Evolutionary conservation across 2,888 invertebrate genomes (phyloP).

Genomic region (Hypercompe scribonia): DNA sequence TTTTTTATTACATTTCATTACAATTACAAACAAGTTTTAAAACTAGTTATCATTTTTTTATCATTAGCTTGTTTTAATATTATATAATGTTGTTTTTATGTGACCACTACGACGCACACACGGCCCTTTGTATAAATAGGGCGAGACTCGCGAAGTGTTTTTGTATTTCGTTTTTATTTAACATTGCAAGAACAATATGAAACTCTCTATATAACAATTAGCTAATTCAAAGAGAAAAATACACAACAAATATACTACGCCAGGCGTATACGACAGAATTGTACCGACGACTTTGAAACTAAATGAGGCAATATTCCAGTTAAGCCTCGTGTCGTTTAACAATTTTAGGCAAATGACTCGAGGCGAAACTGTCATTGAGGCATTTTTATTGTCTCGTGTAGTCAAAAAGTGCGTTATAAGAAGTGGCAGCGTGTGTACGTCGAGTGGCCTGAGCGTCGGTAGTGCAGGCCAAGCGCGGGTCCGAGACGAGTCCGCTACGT

Average conservation of each 20-base stretch:
- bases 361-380: neutral
- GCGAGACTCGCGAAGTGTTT: constrained; percentile 33
- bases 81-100: constrained; percentile 55
- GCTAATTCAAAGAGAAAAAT: constrained; percentile 39
- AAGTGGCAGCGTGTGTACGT: constrained; percentile 17
- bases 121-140: constrained; percentile 27
- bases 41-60: constrained; percentile 71
- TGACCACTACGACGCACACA: constrained; percentile 57
- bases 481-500: constrained; percentile 26
- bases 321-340: constrained; percentile 8
- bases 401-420: neutral
- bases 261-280: constrained; percentile 24
- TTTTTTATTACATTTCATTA: constrained; percentile 73
- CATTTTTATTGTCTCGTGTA: neutral
- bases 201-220: constrained; percentile 39
- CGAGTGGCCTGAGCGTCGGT: constrained; percentile 19
- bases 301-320: constrained; percentile 5
- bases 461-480: constrained; percentile 16
- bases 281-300: constrained; percentile 15
- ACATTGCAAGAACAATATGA: constrained; percentile 44
- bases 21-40: constrained; percentile 74
- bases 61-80: constrained; percentile 66
- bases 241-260: constrained; percentile 22
- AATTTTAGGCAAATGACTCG: neutral
- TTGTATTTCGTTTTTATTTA: too few relatives aligned